Evolutionary conservation across 2,888 invertebrate genomes (phyloP), one percentile per base, ranked within the genome.

Genomic region (Lasioglossum figueresi): DNA sequence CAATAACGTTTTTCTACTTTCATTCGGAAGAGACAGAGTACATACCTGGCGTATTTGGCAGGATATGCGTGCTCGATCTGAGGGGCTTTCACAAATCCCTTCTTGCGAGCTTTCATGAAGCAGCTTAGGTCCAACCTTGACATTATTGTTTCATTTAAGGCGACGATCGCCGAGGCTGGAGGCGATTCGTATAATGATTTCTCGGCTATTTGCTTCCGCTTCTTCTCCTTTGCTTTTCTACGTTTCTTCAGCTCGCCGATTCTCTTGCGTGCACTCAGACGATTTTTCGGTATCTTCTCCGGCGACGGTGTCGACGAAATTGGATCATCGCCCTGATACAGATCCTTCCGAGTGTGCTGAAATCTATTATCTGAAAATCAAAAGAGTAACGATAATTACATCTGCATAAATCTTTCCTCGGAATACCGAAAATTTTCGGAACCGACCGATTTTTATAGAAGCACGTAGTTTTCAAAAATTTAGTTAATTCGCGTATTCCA

Each of bases 101-200:
- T 91, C 79, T 88, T 90, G 68, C 84, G 89, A 59, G 84, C 90
- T 88, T 92, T 93, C 86, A 89, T 88, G 84, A 90, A 88, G 83
- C 93, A 93, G 88, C 92, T 93, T 74, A 92, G 84, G 90, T 93
- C 93, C 88, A 93, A 82, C 85, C 88, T 90, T 52, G 92, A 90
- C 78, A 91, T 90, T 82, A 92, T 87, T 80, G 93, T 94, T 86
- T 92, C 93, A 89, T 94, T 94, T 80, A 94, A 88, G 74, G 85
- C 90, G 31, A 79, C 85, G 82, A 77, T 79, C 52, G 84, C 81
- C 43, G 84, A 83, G 73, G 83, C 83, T 37, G 81, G 80, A 2
- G 89, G 74, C 73, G 85, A 76, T 77, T 88, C 89, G 31, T 89
- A 86, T 81, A 88, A 76, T 27, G 91, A 83, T 72, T 89, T 90